A percentile compares a stretch with the other conserved stretches of the same genome.
phyloP scores from a whole-genome alignment of 1,140 invertebrate species.

The Colletes latitarsis region DNA sequence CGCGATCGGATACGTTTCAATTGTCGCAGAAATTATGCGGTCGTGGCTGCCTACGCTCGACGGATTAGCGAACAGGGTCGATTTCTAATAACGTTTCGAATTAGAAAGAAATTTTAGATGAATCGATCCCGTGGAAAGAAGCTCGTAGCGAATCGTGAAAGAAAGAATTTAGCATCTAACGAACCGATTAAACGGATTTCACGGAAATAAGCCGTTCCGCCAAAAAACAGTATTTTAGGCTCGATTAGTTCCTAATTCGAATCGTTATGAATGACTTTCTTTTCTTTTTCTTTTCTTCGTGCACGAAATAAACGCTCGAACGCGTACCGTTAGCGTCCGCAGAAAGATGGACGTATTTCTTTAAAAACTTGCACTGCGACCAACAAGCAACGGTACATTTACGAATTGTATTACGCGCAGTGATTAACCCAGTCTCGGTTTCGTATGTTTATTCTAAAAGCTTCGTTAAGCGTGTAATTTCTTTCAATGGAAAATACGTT shows the following conservation, averaged over 20 bases:
- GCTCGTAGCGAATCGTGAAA: not conserved
- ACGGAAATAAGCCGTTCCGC: not conserved
- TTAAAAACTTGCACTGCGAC: slow-evolving; percentile 13
- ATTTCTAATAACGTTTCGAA: slow-evolving; percentile 13
- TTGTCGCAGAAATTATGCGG: not conserved
- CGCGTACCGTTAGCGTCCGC: slow-evolving; percentile 16
- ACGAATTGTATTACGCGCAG: slow-evolving; percentile 8
- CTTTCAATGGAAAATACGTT: not conserved
- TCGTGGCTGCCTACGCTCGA: not conserved
- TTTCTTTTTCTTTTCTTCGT: not conserved
- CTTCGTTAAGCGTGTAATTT: not conserved
- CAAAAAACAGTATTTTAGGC: not conserved
- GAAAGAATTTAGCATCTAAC: not conserved
- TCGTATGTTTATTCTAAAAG: not conserved
- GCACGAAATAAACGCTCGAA: not conserved
- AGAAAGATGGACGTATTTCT: not conserved
- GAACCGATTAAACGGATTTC: slow-evolving; percentile 21
- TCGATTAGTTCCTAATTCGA: slow-evolving; percentile 7
- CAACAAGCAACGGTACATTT: slow-evolving; percentile 10
- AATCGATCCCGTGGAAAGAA: not conserved
- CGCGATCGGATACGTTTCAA: not conserved
- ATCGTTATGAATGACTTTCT: not conserved
- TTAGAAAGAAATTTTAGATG: not conserved
- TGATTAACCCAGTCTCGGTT: slow-evolving; percentile 37
- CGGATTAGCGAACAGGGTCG: not conserved